A percentile compares a stretch with the other conserved stretches of the same genome.
Conservation (phyloP, 2,113 vertebrate species). For the Thamnophis sirtalis region DNA sequence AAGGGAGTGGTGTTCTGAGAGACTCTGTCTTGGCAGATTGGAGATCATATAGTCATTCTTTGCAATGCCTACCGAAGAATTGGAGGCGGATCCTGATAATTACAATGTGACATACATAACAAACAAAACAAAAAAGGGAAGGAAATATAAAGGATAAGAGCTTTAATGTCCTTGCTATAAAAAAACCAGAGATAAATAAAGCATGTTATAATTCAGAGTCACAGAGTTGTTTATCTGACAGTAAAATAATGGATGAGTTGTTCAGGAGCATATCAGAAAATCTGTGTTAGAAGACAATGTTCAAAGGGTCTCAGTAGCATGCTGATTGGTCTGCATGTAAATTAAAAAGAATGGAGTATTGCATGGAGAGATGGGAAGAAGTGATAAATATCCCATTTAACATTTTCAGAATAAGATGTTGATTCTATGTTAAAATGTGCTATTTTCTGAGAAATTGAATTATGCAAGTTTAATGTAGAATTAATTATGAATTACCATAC, state of each 20-base stretch:
- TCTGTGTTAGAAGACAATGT: constrained; percentile 54
- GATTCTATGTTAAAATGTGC: background rate
- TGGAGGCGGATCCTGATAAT: background rate
- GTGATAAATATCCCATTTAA: background rate
- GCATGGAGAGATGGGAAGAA: background rate
- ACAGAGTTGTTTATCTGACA: constrained; percentile 60
- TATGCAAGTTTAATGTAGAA: background rate
- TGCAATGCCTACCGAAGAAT: constrained; percentile 35
- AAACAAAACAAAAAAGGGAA: constrained; percentile 43
- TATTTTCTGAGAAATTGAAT: background rate
- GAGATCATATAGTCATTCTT: constrained; percentile 38
- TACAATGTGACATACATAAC: constrained; percentile 52
- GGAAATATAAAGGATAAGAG: constrained; percentile 56
- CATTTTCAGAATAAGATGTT: background rate
- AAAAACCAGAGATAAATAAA: constrained; percentile 44
- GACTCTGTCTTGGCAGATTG: constrained; percentile 23
- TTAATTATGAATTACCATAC: background rate
- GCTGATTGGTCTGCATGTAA: constrained; percentile 26
- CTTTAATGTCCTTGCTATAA: constrained; percentile 28
- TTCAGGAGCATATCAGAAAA: constrained; percentile 59
- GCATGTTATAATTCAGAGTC: constrained; percentile 52
- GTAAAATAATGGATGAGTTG: constrained; percentile 61
- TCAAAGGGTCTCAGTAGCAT: background rate
- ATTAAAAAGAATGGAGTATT: background rate
- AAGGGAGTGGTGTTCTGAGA: constrained; percentile 23